phyloP scores from a whole-genome alignment of 1,140 invertebrate genomes.

The Drosophila elegans region DNA sequence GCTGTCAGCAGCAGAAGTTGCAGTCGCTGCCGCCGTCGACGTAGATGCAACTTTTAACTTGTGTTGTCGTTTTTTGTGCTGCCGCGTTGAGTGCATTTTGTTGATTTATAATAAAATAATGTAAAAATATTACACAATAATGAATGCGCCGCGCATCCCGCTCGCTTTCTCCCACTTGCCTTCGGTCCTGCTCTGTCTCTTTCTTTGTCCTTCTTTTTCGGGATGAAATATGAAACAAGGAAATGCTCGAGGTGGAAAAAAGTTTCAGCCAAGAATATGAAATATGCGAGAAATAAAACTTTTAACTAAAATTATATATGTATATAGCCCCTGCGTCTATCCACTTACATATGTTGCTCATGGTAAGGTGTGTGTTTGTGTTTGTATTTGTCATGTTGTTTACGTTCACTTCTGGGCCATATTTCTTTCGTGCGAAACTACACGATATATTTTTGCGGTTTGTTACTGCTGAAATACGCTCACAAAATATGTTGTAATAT shows the following conservation, averaged over 20 bases:
- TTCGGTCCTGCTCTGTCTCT: constrained; percentile 13
- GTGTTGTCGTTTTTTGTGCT: constrained; percentile 23
- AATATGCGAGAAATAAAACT: constrained; percentile 82
- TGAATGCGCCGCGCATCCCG: constrained; percentile 57
- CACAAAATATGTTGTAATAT: not conserved
- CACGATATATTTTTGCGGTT: constrained; percentile 29
- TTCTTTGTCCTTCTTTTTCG: constrained; percentile 52
- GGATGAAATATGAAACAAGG: constrained; percentile 78
- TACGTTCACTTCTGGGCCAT: constrained; percentile 69
- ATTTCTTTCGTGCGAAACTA: constrained; percentile 49
- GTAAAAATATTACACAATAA: constrained; percentile 84
- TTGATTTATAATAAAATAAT: constrained; percentile 84
- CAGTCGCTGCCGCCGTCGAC: constrained; percentile 33
- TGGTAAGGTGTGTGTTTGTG: constrained; percentile 26
- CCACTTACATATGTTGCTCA: constrained; percentile 35
- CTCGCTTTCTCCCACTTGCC: not conserved
- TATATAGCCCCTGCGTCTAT: constrained; percentile 49
- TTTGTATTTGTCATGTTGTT: constrained; percentile 73
- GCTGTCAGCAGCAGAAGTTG: constrained; percentile 75
- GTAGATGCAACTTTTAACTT: constrained; percentile 60
- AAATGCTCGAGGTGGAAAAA: constrained; percentile 67
- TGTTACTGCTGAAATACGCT: constrained; percentile 47
- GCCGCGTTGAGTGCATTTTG: constrained; percentile 78
- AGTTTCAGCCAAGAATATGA: constrained; percentile 75
- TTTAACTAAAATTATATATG: constrained; percentile 83